phyloP scores from a whole-genome alignment of 2,113 vertebrate species.

The Hystrix brachyura region DNA sequence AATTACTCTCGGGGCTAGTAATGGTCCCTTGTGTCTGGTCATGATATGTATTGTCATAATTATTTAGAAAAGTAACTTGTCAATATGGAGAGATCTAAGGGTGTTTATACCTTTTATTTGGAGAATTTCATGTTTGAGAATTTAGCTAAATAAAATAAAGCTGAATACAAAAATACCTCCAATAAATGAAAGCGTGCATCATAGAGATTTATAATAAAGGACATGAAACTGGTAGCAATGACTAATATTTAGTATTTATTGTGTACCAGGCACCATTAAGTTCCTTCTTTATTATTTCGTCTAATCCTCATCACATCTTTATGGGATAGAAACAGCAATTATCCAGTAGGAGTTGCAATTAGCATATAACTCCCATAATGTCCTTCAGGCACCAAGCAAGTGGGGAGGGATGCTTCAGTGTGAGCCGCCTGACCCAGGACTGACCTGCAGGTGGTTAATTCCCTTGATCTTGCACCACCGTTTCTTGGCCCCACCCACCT shows the following conservation, averaged over 20 bases:
- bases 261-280: neutral
- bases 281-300: neutral
- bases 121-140: neutral
- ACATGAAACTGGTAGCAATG: neutral
- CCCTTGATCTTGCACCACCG: neutral
- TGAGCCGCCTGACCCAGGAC: neutral
- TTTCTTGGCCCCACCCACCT: neutral
- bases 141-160: constrained; percentile 45
- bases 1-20: neutral
- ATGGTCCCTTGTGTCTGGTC: neutral
- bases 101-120: neutral
- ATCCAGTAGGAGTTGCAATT: neutral
- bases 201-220: neutral
- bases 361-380: neutral
- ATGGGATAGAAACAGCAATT: neutral
- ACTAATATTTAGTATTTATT: constrained; percentile 26
- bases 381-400: neutral
- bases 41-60: too few species aligned
- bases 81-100: neutral
- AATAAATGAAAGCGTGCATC: neutral
- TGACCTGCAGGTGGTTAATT: neutral
- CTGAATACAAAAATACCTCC: neutral
- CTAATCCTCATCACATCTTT: neutral
- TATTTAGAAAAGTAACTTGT: neutral
- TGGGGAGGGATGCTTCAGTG: neutral